Percentiles rank a stretch among this genome's conserved stretches.
Evolutionary conservation across 2,888 invertebrate species (phyloP).

Genomic region (Nomada ruficornis): DNA sequence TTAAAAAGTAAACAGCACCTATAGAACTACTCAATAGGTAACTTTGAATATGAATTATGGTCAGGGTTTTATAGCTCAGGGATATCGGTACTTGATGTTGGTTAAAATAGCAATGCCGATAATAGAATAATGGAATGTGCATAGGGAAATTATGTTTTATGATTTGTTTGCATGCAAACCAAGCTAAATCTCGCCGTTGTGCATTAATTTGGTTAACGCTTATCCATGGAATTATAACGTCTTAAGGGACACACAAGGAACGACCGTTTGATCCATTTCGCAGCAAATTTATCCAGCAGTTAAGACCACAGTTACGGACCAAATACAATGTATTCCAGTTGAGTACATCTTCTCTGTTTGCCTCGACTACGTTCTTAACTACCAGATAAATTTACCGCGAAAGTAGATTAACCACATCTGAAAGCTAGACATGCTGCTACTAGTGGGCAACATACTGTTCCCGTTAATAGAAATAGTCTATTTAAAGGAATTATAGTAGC

Average conservation of each 20-base stretch:
- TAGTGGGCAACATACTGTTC: slow-evolving; percentile 1
- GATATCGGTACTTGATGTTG: too few species aligned
- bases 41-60: too few species aligned
- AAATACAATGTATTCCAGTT: slow-evolving; percentile 58
- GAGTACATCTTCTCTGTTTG: slow-evolving; percentile 39
- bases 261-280: slow-evolving; percentile 49
- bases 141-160: too few species aligned
- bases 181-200: not conserved
- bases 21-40: too few species aligned
- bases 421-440: slow-evolving; percentile 8
- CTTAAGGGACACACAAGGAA: slow-evolving; percentile 42
- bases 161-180: too few species aligned
- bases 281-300: slow-evolving; percentile 60
- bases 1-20: too few species aligned
- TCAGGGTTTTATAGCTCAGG: too few species aligned
- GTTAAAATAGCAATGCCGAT: too few species aligned
- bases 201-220: slow-evolving; percentile 37
- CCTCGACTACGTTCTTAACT: slow-evolving; percentile 49
- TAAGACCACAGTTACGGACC: slow-evolving; percentile 51
- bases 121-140: too few species aligned
- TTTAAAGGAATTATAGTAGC: too few species aligned
- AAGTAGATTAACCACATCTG: slow-evolving; percentile 34
- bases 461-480: not conserved
- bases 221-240: slow-evolving; percentile 38
- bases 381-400: slow-evolving; percentile 43